These are phyloP conservation scores for Suillia variegata DNA, from an alignment of 2,888 invertebrate genomes.

Conservation along the genomic window DNA sequence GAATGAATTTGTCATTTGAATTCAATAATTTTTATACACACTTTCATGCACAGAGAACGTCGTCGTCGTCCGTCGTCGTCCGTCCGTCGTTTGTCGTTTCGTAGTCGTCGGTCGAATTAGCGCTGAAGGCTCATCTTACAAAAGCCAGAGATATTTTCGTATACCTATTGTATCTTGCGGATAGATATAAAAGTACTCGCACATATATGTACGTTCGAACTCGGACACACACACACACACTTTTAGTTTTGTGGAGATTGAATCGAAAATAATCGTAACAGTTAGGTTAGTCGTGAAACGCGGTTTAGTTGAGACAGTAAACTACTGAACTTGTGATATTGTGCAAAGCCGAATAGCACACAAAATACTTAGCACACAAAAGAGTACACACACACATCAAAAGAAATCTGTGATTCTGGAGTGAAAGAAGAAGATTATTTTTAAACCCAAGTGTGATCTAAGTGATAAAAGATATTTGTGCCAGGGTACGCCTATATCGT, in stretches of 20 bases:
- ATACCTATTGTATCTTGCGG: too few relatives aligned
- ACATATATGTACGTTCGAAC: neutral
- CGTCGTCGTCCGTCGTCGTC: too few relatives aligned
- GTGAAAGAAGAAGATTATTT: too few relatives aligned
- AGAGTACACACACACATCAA: too few relatives aligned
- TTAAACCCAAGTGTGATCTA: too few relatives aligned
- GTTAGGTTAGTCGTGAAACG: slow-evolving; percentile 33
- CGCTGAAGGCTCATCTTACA: slow-evolving; percentile 45
- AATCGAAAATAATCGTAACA: slow-evolving; percentile 28
- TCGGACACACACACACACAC: neutral
- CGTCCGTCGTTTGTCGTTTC: too few relatives aligned
- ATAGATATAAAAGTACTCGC: too few relatives aligned
- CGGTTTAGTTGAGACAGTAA: slow-evolving; percentile 29
- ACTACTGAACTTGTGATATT: slow-evolving; percentile 22
- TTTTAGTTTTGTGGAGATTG: slow-evolving; percentile 21
- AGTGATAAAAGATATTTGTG: too few relatives aligned
- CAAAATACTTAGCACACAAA: neutral
- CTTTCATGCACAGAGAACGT: neutral
- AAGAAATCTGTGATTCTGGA: too few relatives aligned
- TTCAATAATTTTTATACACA: slow-evolving; percentile 10
- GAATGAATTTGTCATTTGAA: neutral
- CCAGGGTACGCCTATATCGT: too few relatives aligned
- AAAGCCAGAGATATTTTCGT: too few relatives aligned
- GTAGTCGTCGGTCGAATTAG: too few relatives aligned
- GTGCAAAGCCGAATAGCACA: neutral